Percentiles rank a stretch among this genome's conserved stretches.
phyloP scores from a whole-genome alignment of 2,113 vertebrate species.

The Promerops cafer region DNA sequence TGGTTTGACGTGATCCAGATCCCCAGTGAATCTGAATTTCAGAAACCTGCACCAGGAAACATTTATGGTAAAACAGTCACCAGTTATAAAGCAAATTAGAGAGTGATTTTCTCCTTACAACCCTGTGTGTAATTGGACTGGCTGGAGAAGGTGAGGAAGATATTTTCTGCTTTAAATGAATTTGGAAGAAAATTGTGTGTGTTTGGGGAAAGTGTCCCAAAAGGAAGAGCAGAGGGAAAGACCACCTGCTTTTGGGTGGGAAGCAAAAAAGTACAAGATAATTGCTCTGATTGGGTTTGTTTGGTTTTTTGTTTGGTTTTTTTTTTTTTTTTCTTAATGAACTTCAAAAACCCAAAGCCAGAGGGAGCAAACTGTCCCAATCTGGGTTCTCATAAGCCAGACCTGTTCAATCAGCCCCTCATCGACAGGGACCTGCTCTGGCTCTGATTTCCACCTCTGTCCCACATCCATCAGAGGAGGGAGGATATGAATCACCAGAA shows the following conservation, averaged over 20 bases:
- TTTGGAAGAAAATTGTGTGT: background rate
- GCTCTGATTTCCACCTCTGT: background rate
- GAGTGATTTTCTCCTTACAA: background rate
- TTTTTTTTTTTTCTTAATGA: background rate
- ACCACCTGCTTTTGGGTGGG: background rate
- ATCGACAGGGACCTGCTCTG: fast-evolving
- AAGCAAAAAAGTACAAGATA: background rate
- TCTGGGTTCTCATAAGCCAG: background rate
- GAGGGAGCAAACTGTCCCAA: background rate
- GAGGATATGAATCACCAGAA: background rate
- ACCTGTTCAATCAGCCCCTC: background rate
- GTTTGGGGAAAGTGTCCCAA: background rate
- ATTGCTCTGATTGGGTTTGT: background rate
- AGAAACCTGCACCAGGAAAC: background rate
- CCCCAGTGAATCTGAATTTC: background rate
- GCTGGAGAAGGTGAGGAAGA: background rate
- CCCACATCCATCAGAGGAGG: background rate
- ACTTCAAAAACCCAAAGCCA: background rate
- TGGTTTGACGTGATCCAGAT: background rate
- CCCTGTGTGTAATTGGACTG: background rate
- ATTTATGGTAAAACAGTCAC: background rate
- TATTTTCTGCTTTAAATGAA: background rate
- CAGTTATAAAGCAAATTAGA: background rate
- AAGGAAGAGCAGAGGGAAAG: background rate
- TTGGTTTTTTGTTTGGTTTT: too few relatives aligned